phyloP scores from a whole-genome alignment of 2,888 invertebrate species.

The Volucella inanis region DNA sequence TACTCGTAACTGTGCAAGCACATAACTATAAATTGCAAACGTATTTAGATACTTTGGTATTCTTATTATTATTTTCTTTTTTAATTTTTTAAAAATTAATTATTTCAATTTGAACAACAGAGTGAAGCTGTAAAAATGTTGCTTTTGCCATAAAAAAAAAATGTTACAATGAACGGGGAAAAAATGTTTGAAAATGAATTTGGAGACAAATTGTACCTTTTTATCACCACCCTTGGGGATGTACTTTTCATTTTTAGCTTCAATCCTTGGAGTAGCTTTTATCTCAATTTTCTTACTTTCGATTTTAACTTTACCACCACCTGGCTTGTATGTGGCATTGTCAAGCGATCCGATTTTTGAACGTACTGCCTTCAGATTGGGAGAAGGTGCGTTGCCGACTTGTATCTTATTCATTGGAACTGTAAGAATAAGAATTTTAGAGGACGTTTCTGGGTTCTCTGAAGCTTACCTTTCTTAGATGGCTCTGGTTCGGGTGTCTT shows the following conservation, averaged over 20 bases:
- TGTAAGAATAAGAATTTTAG: constrained; percentile 84
- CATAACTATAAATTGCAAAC: constrained; percentile 42
- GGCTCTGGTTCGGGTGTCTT: constrained; percentile 89
- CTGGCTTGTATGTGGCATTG: constrained; percentile 94
- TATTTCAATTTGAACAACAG: constrained; percentile 10
- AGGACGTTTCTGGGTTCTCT: background rate
- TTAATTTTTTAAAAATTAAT: constrained; percentile 8
- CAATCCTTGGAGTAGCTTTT: constrained; percentile 92
- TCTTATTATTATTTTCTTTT: background rate
- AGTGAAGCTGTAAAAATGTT: constrained; percentile 23
- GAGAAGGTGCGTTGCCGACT: constrained; percentile 95
- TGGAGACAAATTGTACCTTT: constrained; percentile 87
- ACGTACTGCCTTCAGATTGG: constrained; percentile 94
- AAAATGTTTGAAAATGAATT: background rate
- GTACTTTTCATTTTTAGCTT: constrained; percentile 95
- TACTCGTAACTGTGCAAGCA: constrained; percentile 38
- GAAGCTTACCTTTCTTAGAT: constrained; percentile 88
- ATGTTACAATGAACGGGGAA: background rate
- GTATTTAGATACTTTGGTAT: constrained; percentile 4
- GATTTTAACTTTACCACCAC: constrained; percentile 94
- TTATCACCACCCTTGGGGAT: constrained; percentile 94
- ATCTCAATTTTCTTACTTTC: constrained; percentile 94
- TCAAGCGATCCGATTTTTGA: constrained; percentile 96
- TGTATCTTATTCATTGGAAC: constrained; percentile 96
- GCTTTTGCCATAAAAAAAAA: constrained; percentile 30